Base-by-base conservation (phyloP, 1,140 invertebrate species). In the Drosophila melanica region DNA sequence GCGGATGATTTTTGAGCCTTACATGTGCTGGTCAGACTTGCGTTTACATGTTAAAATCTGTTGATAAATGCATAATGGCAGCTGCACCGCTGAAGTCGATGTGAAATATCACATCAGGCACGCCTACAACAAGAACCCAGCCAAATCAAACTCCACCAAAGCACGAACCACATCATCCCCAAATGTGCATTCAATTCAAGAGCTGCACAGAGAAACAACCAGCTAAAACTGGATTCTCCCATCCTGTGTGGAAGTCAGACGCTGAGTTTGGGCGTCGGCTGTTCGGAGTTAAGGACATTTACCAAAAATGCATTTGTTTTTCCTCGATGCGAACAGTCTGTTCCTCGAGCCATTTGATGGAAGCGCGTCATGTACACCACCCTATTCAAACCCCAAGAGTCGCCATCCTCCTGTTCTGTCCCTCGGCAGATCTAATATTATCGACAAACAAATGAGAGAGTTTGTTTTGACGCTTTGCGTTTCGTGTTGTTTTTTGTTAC, bases 381-480 rank as follows among this genome's bases (percentile, higher is more conserved):
- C 35, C 18, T 37, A 18, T 45, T 3, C 14, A 7, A 18, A 4
- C n/a, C 41, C 47, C 33, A 9, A n/a, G 11, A 67, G 20, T 45
- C 30, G 23, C 11, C n/a, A 45, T 35, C 41, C 11, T 3, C 47
- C 16, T 37, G 14, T 41, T 6, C 12, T 14, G 27, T 18, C 30
- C 27, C 37, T 33, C 45, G 41, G 18, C n/a, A 20, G 11, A 14
- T 23, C 1, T 12, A 51, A 50, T 48, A 14, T 57, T 64, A 79
- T 63, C 77, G 81, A 63, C 55, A 51, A 68, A 87, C 82, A 82
- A 82, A 79, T 67, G 48, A 54, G 14, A 45, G 50, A 76, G 82
- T 73, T 77, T 87, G 82, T 87, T 87, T 87, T 87, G 81, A 81
- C 81, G 77, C 70, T 65, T 75, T 76, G 77, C 73, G 51, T 67